Percentiles rank a stretch among this genome's conserved stretches.
Evolutionary conservation across 2,113 vertebrate genomes (phyloP).

Genomic region (Australoheros scitulus): DNA sequence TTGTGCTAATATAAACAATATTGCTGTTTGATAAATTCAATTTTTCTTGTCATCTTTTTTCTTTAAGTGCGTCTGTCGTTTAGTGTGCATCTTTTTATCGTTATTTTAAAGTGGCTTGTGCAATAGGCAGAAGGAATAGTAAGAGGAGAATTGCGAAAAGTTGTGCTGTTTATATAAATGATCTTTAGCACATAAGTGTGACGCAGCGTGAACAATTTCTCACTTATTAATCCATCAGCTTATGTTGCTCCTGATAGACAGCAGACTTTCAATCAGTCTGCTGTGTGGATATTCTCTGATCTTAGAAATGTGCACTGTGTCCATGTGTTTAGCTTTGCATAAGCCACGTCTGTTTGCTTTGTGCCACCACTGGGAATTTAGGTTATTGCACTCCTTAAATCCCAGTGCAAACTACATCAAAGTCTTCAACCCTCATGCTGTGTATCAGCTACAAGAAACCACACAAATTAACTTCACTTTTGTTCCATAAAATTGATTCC

Average conservation of each 20-base stretch:
- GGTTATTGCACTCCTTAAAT: conserved; percentile 57
- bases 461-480: conserved; percentile 60
- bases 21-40: not conserved
- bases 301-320: not conserved
- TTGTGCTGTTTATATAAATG: not conserved
- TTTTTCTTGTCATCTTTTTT: not conserved
- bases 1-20: not conserved
- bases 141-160: not conserved
- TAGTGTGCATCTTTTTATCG: not conserved
- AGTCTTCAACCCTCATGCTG: conserved; percentile 41
- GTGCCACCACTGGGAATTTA: conserved; percentile 53
- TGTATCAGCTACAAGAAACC: conserved; percentile 36
- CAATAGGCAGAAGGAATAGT: not conserved
- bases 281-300: conserved; percentile 20
- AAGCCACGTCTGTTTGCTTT: conserved; percentile 62
- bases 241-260: not conserved
- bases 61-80: not conserved
- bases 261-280: not conserved
- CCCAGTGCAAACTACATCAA: conserved; percentile 60
- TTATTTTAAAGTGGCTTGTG: not conserved
- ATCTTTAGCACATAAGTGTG: conserved; percentile 8
- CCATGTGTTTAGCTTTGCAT: conserved; percentile 38
- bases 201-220: conserved; percentile 21
- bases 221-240: not conserved
- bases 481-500: conserved; percentile 69